Base-by-base conservation (phyloP, 2,113 vertebrate genomes). In the Ornithorhynchus anatinus region DNA sequence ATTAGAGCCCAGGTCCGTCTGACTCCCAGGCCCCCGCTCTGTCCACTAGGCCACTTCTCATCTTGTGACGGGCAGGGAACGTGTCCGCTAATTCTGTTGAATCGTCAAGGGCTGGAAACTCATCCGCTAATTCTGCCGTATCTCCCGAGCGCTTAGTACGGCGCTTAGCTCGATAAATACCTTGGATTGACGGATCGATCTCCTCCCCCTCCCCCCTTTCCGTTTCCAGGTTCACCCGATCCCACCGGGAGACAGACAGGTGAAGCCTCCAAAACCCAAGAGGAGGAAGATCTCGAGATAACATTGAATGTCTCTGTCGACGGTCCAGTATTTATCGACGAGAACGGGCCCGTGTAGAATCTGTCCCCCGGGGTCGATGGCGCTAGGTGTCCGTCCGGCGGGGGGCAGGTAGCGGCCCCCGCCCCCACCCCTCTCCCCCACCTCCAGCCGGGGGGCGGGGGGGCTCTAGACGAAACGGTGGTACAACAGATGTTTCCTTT, bases 221-320 rank as follows among this genome's bases (percentile, higher is more conserved):
- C 6, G 59, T 88, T 89, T 77, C 37, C 58, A 96, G 94, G 94
- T 96, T 89, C 94, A 89, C 80, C 95, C 96, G 93, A 96, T 98
- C 90, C 96, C 96, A 2, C 95, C 96, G 57, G 94, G 96, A 91
- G 97, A 98, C 78, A 95, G 96, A 88, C 96, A 97, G 89, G 91
- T 96, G 92, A 97, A 97, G 90, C 95, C 96, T 84, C 98, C 98
- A 79, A 99, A 99, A 75, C 95, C 96, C 84, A 99, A 99, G 93
- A 96, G 97, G 92, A 97, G 98, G 92, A 99, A 99, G 91, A 99
- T 99, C 89, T 99, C 98, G 93, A 99, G 98, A 99, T 99, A 98
- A 97, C 98, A 98, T 90, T 96, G 94, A 96, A 94, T 97, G 90
- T 94, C 81, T 93, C 88, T 90, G 91, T 84, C 91, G 83, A 86